A percentile compares a stretch with the other conserved stretches of the same genome.
Conservation (phyloP, 2,888 invertebrate species). For the Maniola hyperantus region DNA sequence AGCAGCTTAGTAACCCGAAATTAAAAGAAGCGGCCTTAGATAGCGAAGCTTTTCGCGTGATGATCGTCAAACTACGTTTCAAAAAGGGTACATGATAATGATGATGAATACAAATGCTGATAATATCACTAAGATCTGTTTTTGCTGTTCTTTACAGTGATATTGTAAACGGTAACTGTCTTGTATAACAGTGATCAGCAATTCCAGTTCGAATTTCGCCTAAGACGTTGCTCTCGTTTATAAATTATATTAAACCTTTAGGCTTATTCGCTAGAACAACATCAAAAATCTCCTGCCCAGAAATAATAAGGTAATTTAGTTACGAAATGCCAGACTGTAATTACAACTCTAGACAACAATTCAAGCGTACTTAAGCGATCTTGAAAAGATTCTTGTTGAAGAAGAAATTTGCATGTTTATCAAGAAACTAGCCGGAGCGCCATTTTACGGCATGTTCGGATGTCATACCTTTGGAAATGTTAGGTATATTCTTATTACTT, state of each 20-base stretch:
- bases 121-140: not conserved
- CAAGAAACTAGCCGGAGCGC: constrained; percentile 4
- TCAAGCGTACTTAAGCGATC: not conserved
- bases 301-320: not conserved
- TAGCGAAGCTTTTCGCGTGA: too few species aligned
- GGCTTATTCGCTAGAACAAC: not conserved
- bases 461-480: not conserved
- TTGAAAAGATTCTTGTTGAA: not conserved
- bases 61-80: too few species aligned
- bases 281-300: not conserved
- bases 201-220: not conserved
- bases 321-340: not conserved
- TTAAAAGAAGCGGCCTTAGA: too few species aligned
- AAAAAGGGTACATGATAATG: too few species aligned
- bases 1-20: too few species aligned
- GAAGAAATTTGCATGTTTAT: constrained; percentile 23
- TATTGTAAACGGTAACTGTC: not conserved
- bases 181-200: not conserved
- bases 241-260: not conserved
- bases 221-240: not conserved
- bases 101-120: too few species aligned
- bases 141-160: not conserved
- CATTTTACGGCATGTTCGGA: constrained; percentile 22
- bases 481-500: too few species aligned
- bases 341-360: not conserved